Base-by-base conservation (phyloP, 2,888 invertebrate genomes). In the Zonitis immaculata region DNA sequence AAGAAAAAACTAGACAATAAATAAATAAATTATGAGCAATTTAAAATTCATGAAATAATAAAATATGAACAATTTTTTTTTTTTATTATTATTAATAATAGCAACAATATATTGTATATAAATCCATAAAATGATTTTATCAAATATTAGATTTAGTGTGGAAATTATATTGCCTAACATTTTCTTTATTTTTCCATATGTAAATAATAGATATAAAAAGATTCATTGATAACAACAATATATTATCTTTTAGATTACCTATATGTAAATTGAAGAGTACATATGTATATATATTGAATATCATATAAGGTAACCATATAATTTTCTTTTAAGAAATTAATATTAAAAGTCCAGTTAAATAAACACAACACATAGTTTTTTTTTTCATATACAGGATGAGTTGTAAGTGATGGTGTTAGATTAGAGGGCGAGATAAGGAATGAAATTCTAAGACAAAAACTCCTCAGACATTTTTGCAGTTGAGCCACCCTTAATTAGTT, bases 101-200 rank as follows among this genome's bases (percentile, higher is more conserved):
- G n/a, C n/a, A n/a, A n/a, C n/a, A n/a, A n/a, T n/a, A n/a, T n/a
- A n/a, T n/a, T n/a, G n/a, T n/a, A n/a, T 3, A n/a, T 30, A 30
- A 30, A 30, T 30, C 63, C 58, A 65, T 66, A 65, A 66, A 66
- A 65, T 66, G 58, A 48, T 51, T 51, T 57, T 65, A 64, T 66
- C 66, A 65, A 64, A 66, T 65, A 32, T 61, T 60, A 66, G 63
- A 62, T 54, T n/a, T n/a, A n/a, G n/a, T n/a, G n/a, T n/a, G n/a
- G n/a, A n/a, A n/a, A n/a, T n/a, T n/a, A n/a, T n/a, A n/a, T n/a
- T n/a, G n/a, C n/a, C n/a, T n/a, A n/a, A n/a, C n/a, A n/a, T n/a
- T n/a, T n/a, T n/a, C 14, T 32, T 32, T 32, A 14, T 32, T 14
- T 32, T 30, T 30, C 30, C 9, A 32, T 32, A 32, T 14, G 32